A percentile compares a stretch with the other conserved stretches of the same genome.
phyloP scores from a whole-genome alignment of 2,113 vertebrate species.

The Oriolus oriolus region DNA sequence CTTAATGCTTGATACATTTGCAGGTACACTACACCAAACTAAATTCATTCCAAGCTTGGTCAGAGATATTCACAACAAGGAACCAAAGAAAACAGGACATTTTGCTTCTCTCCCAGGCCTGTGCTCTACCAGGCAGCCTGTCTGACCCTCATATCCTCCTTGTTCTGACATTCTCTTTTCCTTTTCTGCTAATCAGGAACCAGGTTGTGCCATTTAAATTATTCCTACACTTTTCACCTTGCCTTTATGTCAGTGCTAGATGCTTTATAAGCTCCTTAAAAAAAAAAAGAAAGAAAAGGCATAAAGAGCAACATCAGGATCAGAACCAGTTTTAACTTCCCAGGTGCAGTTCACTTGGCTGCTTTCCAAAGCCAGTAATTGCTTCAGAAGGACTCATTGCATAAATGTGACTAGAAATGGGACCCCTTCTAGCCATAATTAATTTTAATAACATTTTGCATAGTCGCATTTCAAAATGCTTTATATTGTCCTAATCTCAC shows the following conservation, averaged over 20 bases:
- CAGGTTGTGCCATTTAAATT: not conserved
- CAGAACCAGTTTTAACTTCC: conserved; percentile 31
- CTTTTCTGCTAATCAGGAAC: not conserved
- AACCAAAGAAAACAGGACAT: not conserved
- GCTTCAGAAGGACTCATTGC: not conserved
- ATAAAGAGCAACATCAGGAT: not conserved
- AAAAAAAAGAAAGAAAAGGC: not conserved
- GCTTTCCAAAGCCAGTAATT: conserved; percentile 11
- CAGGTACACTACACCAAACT: not conserved
- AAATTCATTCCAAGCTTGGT: not conserved
- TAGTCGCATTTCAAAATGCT: not conserved
- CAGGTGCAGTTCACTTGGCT: conserved; percentile 24
- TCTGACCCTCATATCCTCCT: not conserved
- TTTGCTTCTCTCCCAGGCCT: not conserved
- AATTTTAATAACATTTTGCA: not conserved
- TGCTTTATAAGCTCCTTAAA: not conserved
- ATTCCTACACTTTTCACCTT: not conserved
- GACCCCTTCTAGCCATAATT: not conserved
- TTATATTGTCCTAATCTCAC: not conserved
- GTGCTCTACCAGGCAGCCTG: not conserved
- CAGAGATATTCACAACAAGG: not conserved
- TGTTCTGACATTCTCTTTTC: not conserved
- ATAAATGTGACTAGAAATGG: not conserved
- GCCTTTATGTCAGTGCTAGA: not conserved
- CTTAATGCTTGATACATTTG: not conserved